Conservation (phyloP, 1,140 invertebrate species). For the Atta cephalotes region DNA sequence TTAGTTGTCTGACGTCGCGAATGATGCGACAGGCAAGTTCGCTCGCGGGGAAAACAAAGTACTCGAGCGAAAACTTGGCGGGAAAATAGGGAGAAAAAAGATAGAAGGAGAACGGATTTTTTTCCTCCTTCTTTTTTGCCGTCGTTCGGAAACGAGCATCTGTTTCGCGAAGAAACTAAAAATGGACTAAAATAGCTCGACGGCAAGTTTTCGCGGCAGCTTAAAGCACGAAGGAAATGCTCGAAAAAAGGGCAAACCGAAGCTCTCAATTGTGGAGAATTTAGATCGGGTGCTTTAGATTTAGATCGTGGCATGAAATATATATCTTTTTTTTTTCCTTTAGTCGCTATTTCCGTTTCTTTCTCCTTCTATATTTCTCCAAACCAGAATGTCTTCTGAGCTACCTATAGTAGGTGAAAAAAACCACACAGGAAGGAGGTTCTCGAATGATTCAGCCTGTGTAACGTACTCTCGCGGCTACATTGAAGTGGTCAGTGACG, state of each 20-base stretch:
- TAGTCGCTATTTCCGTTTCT: background rate
- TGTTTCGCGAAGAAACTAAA: constrained; percentile 43
- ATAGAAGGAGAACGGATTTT: constrained; percentile 13
- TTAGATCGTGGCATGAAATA: constrained; percentile 2
- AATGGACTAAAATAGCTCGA: constrained; percentile 37
- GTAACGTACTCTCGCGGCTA: constrained; percentile 52
- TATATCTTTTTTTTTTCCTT: constrained; percentile 32
- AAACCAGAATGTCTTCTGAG: background rate
- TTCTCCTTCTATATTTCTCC: background rate
- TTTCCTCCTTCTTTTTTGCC: background rate
- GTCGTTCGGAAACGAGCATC: constrained; percentile 37
- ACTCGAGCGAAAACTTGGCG: constrained; percentile 37
- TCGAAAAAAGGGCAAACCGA: background rate
- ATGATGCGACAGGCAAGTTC: constrained; percentile 38
- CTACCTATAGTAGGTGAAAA: background rate
- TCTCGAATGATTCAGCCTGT: constrained; percentile 62
- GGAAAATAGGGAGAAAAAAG: background rate
- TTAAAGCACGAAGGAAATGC: constrained; percentile 19
- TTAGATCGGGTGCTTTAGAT: constrained; percentile 23
- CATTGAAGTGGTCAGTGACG: constrained; percentile 49
- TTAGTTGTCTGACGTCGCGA: constrained; percentile 28
- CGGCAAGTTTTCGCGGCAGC: constrained; percentile 40
- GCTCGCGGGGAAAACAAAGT: constrained; percentile 34
- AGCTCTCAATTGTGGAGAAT: constrained; percentile 27
- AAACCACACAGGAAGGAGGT: background rate